Conservation (phyloP, 2,797 vertebrate species). For the Helostoma temminkii region DNA sequence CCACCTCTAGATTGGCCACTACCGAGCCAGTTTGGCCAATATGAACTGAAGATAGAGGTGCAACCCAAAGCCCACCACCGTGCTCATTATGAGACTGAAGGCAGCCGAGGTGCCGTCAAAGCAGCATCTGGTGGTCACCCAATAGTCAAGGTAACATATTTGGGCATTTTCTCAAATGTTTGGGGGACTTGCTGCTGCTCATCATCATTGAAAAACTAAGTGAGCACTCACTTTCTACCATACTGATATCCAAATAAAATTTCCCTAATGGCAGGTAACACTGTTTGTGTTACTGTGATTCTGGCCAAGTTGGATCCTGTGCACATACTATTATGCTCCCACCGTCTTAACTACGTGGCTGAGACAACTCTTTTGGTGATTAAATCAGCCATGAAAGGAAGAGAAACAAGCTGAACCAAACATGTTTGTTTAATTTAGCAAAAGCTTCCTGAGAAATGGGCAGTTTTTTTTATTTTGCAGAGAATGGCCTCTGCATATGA, state of each 20-base stretch:
- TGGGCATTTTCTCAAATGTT: neutral
- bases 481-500: slow-evolving; percentile 12
- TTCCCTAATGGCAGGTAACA: slow-evolving; percentile 22
- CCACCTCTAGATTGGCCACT: slow-evolving; percentile 98
- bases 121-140: slow-evolving; percentile 95
- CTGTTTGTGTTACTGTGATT: slow-evolving; percentile 25
- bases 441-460: neutral
- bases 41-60: slow-evolving; percentile 97
- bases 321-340: slow-evolving; percentile 17
- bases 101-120: slow-evolving; percentile 97
- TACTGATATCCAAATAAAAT: slow-evolving; percentile 27
- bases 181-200: neutral
- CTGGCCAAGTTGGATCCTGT: slow-evolving; percentile 12
- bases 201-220: too few species aligned
- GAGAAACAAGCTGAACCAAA: slow-evolving; percentile 9
- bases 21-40: slow-evolving; percentile 94
- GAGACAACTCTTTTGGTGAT: slow-evolving; percentile 13
- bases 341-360: slow-evolving; percentile 20
- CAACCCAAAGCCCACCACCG: slow-evolving; percentile 99
- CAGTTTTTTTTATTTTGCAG: neutral
- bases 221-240: too few species aligned
- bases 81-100: slow-evolving; percentile 99
- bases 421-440: slow-evolving; percentile 1
- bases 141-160: slow-evolving; percentile 92
- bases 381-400: slow-evolving; percentile 38